These are phyloP conservation scores for Catharus minimus DNA, from an alignment of 2,113 vertebrate species.

Conservation along the genomic window DNA sequence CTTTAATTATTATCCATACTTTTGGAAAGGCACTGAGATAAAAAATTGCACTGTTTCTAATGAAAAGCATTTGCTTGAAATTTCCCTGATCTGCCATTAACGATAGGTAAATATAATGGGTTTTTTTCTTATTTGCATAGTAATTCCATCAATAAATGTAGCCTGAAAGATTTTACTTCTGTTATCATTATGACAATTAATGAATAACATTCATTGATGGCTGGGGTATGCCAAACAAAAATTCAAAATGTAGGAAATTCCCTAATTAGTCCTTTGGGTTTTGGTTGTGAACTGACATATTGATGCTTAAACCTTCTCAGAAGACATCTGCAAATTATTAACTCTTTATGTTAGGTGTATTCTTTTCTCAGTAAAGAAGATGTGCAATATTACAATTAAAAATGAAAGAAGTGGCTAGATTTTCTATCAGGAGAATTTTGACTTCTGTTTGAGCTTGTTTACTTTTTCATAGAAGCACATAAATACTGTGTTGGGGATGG, in stretches of 20 bases:
- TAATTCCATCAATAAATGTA: not conserved
- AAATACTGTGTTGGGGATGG: not conserved
- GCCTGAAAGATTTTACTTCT: not conserved
- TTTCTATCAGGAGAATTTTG: not conserved
- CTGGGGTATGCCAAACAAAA: not conserved
- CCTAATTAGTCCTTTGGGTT: not conserved
- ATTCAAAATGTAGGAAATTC: not conserved
- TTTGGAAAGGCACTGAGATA: not conserved
- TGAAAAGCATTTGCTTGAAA: not conserved
- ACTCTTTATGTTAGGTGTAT: not conserved
- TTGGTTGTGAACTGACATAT: not conserved
- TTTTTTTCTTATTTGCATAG: not conserved
- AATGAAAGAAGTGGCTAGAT: not conserved
- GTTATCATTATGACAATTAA: not conserved
- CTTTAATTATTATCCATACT: constrained; percentile 46
- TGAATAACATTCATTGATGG: not conserved
- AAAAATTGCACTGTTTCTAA: not conserved
- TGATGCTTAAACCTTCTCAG: not conserved
- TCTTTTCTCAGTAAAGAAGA: not conserved
- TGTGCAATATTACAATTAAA: not conserved
- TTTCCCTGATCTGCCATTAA: not conserved
- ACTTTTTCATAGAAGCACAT: not conserved
- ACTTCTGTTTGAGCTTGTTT: not conserved
- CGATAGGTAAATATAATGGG: not conserved
- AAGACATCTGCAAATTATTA: not conserved